These are phyloP conservation scores for Lophotis ruficrista DNA, from an alignment of 2,113 vertebrate species.

Conservation along the genomic window DNA sequence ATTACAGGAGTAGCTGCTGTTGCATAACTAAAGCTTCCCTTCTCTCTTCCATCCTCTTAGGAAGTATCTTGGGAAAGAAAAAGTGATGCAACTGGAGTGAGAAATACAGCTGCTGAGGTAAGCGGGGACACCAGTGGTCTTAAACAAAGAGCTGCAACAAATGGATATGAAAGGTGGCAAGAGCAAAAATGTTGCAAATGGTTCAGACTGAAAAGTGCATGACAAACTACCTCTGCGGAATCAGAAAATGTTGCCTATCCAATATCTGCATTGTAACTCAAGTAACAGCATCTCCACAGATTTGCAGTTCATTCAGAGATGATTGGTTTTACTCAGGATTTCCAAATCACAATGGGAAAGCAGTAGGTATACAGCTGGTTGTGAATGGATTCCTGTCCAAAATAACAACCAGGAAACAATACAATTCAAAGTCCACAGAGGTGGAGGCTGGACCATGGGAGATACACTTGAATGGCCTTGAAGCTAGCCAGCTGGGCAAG, in stretches of 20 bases:
- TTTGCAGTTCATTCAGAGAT: not conserved
- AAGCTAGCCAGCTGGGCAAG: not conserved
- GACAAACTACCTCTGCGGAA: not conserved
- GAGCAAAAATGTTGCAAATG: not conserved
- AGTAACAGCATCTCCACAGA: not conserved
- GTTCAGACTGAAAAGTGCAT: not conserved
- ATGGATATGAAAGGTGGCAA: not conserved
- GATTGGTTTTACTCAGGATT: not conserved
- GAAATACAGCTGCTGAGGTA: not conserved
- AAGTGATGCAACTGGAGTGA: not conserved
- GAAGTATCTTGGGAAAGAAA: not conserved
- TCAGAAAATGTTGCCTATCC: not conserved
- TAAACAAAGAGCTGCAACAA: not conserved
- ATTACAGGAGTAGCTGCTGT: not conserved
- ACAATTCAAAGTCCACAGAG: not conserved
- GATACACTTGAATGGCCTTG: not conserved
- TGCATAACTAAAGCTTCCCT: not conserved
- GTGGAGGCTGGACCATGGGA: not conserved
- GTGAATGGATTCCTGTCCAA: not conserved
- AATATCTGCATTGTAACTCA: not conserved
- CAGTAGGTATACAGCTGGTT: not conserved
- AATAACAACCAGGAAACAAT: not conserved
- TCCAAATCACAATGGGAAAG: not conserved
- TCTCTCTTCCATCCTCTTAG: rapidly evolving
- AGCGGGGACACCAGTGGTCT: rapidly evolving